phyloP scores from a whole-genome alignment of 1,140 invertebrate genomes.

The Ips typographus region DNA sequence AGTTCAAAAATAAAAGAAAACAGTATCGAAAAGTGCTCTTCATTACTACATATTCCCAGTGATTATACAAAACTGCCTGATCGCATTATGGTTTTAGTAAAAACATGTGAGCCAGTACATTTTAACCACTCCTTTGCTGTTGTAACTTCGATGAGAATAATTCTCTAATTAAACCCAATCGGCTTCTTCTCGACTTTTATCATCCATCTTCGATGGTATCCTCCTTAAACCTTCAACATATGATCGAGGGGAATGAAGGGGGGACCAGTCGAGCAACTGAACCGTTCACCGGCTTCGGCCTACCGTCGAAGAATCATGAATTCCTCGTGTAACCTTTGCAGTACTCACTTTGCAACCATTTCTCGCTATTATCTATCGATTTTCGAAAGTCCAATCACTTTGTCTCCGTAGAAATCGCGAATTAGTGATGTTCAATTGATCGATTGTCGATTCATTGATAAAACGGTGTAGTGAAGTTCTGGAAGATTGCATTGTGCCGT shows the following conservation, averaged over 20 bases:
- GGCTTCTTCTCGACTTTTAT: slow-evolving; percentile 20
- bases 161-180: slow-evolving; percentile 7
- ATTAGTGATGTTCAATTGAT: not conserved
- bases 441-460: not conserved
- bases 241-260: slow-evolving; percentile 34
- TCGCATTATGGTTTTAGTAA: no score
- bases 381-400: slow-evolving; percentile 1
- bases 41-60: no score
- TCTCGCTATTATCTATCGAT: slow-evolving; percentile 21
- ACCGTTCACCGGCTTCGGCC: slow-evolving; percentile 40
- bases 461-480: not conserved
- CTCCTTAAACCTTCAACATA: slow-evolving; percentile 34
- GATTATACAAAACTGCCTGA: no score
- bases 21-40: no score
- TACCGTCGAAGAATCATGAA: slow-evolving; percentile 36
- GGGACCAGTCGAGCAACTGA: slow-evolving; percentile 41
- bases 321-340: slow-evolving; percentile 35
- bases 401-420: no score
- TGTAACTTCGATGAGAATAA: not conserved
- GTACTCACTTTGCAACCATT: slow-evolving; percentile 32
- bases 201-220: slow-evolving; percentile 19
- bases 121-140: no score
- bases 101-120: no score
- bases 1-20: no score
- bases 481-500: not conserved